Conservation (phyloP, 2,797 vertebrate genomes). For the Rhinogobio ventralis region DNA sequence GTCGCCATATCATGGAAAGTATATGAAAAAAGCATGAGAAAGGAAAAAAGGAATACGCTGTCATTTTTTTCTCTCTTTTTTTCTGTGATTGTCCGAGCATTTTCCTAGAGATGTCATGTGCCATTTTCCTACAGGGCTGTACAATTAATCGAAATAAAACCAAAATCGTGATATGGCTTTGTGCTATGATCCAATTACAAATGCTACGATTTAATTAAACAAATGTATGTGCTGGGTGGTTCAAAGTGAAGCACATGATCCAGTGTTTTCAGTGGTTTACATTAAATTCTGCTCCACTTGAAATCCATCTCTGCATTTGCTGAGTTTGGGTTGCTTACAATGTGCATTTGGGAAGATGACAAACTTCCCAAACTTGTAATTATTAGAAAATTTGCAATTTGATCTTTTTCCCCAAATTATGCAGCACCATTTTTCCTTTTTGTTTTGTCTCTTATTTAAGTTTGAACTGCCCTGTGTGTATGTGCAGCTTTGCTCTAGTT, state of each 20-base stretch:
- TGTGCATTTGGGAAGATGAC: neutral
- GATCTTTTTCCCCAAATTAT: neutral
- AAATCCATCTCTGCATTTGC: neutral
- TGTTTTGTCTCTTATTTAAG: constrained; percentile 44
- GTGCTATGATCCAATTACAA: neutral
- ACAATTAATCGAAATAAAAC: neutral
- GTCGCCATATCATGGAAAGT: constrained; percentile 44
- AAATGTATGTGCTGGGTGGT: neutral
- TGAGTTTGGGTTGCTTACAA: neutral
- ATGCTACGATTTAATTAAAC: neutral
- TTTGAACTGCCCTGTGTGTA: neutral
- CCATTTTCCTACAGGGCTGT: neutral
- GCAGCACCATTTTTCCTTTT: neutral
- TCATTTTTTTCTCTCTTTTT: neutral
- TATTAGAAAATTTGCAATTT: neutral
- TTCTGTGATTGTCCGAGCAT: neutral
- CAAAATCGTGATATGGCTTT: neutral
- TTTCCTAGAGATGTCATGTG: neutral
- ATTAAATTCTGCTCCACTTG: neutral
- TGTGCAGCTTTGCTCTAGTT: constrained; percentile 41
- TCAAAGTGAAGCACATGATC: neutral
- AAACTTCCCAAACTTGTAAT: neutral
- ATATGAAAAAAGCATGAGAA: constrained; percentile 32
- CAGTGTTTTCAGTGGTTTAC: neutral
- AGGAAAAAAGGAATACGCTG: neutral